Base-by-base conservation (phyloP, 2,888 invertebrate genomes). In the Hirtodrosophila histrioides region DNA sequence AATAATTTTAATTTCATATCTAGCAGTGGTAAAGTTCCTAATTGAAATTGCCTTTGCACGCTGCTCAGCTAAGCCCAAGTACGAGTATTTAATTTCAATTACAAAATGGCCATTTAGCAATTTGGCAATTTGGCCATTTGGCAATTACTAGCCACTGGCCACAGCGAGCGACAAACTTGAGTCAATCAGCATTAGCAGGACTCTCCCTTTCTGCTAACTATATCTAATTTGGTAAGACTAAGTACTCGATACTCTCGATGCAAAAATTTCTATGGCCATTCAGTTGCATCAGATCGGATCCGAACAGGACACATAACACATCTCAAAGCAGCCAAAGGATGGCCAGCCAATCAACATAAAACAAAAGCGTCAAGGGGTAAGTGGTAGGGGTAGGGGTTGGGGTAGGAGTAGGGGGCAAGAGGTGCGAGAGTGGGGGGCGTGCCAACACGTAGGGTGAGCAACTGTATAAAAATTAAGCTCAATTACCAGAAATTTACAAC, bases 401-500 rank as follows among this genome's bases (percentile, higher is more conserved):
- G 17, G 17, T 17, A 17, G 17, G 17, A 1, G 17, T 17, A 17
- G 17, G 1, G 1, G 17, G 17, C 2, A 17, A 17, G 17, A 17
- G 17, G 17, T 17, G 17, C 17, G 17, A 17, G 17, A 17, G 17
- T 17, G 53, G 72, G 45, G 44, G 60, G 51, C 46, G 69, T 56
- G 65, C 68, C 44, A 40, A 39, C 48, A 54, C 43, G 56, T 17
- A 24, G 39, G 44, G 45, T 9, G 53, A 51, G 43, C 75, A 78
- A 83, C 86, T 85, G 86, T 85, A 81, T 88, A 88, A 88, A 80
- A 81, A 84, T 89, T 81, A 86, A 86, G 85, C 85, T 86, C 85
- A 86, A 86, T 86, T 86, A 86, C 88, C 86, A 85, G 87, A 87
- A 85, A 86, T 88, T 86, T 88, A 86, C 87, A 88, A 76, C 85